Evolutionary conservation across 1,140 invertebrate genomes (phyloP).

Genomic region (Bombus superbus): DNA sequence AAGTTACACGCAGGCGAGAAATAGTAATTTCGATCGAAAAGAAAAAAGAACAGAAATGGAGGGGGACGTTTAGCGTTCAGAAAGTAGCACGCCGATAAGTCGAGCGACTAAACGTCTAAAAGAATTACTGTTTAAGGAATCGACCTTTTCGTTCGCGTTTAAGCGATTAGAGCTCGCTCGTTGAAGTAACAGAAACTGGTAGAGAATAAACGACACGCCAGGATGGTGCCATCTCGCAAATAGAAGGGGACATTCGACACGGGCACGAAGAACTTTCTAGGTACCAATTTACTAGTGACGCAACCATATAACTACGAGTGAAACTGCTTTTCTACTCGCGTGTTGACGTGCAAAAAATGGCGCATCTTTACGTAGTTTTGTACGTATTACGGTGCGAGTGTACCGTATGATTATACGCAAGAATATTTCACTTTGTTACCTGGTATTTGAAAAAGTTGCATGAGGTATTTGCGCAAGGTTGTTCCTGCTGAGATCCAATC

Average conservation of each 20-base stretch:
- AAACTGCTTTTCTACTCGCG: conserved; percentile 74
- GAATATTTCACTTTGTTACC: conserved; percentile 68
- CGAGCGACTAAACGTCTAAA: no score
- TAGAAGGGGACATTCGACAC: conserved; percentile 70
- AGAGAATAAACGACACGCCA: conserved; percentile 68
- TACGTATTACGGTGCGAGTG: not conserved
- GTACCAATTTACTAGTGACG: conserved; percentile 74
- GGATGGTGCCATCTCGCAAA: conserved; percentile 62
- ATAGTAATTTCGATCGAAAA: not conserved
- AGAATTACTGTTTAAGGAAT: not conserved
- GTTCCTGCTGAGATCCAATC: conserved; percentile 90
- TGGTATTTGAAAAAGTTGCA: conserved; percentile 86
- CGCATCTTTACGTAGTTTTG: not conserved
- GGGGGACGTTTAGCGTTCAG: no score
- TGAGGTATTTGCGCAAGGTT: conserved; percentile 87
- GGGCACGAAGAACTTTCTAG: conserved; percentile 76
- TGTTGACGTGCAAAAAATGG: conserved; percentile 26
- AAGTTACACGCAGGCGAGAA: not conserved
- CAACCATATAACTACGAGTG: conserved; percentile 73
- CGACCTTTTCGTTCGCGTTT: not conserved
- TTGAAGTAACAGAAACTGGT: not conserved
- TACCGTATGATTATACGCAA: not conserved
- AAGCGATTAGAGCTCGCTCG: not conserved
- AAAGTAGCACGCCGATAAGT: no score
- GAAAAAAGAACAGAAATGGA: no score